These are phyloP conservation scores for Girardinus metallicus DNA, from an alignment of 2,797 vertebrate species.

Conservation along the genomic window DNA sequence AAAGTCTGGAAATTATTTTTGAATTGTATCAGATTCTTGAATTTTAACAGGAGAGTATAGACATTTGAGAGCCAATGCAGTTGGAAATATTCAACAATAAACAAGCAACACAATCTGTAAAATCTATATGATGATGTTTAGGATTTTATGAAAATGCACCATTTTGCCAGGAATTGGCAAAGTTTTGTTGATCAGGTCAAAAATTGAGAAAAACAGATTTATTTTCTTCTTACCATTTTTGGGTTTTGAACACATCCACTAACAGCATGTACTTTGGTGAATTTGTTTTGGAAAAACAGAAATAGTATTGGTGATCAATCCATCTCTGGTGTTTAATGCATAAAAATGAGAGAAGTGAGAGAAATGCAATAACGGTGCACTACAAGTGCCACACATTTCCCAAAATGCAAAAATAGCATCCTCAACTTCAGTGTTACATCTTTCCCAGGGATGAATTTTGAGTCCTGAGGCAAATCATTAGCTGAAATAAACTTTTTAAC, in stretches of 20 bases:
- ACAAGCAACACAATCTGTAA: background rate
- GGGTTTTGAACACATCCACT: background rate
- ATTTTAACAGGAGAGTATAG: background rate
- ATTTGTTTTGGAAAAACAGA: background rate
- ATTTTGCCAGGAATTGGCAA: background rate
- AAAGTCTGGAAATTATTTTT: background rate
- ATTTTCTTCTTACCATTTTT: background rate
- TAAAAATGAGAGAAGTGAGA: background rate
- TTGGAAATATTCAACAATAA: background rate
- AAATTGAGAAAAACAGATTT: background rate
- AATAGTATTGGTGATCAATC: background rate
- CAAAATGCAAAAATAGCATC: background rate
- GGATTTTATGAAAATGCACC: background rate
- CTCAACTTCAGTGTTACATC: background rate
- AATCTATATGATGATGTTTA: background rate
- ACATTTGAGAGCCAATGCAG: background rate
- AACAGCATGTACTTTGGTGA: background rate
- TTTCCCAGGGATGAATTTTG: background rate
- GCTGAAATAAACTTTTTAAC: background rate
- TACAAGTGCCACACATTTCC: background rate
- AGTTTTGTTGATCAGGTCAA: background rate
- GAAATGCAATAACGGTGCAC: background rate
- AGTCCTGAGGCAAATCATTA: conserved; percentile 3
- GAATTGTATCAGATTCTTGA: background rate
- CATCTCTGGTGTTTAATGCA: background rate